Conservation (phyloP, 2,797 vertebrate genomes). For the Alfaro cultratus region DNA sequence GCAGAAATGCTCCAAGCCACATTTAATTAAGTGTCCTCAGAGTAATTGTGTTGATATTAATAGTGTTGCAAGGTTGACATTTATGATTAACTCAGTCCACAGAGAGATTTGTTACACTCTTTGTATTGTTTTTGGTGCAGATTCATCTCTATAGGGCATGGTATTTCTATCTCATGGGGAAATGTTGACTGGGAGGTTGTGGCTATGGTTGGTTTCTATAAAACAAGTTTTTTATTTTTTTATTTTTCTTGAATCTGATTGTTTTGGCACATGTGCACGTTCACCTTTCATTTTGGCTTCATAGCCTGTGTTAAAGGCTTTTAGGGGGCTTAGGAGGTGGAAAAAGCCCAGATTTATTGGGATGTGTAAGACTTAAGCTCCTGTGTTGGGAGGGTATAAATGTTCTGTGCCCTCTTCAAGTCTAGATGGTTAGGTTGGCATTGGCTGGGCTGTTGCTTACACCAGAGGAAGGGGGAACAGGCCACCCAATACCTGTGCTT, state of each 20-base stretch:
- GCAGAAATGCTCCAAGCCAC: constrained; percentile 47
- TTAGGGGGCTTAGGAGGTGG: not conserved
- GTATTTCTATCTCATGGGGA: constrained; percentile 20
- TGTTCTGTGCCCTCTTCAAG: constrained; percentile 49
- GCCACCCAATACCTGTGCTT: constrained; percentile 71
- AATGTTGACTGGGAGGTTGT: constrained; percentile 41
- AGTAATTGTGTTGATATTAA: constrained; percentile 61
- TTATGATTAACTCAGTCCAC: constrained; percentile 41
- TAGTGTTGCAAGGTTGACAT: constrained; percentile 55
- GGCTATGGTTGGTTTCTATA: constrained; percentile 20
- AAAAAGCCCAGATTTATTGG: constrained; percentile 34
- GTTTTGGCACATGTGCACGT: constrained; percentile 26
- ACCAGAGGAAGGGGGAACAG: constrained; percentile 37
- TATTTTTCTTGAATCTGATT: constrained; percentile 4
- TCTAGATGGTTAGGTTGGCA: constrained; percentile 69
- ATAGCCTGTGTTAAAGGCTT: constrained; percentile 2
- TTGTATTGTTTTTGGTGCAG: constrained; percentile 50
- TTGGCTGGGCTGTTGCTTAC: constrained; percentile 55
- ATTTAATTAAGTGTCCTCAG: constrained; percentile 55
- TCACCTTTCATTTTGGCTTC: constrained; percentile 28
- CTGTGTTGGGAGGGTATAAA: constrained; percentile 15
- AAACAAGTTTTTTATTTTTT: constrained; percentile 10
- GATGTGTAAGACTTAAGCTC: constrained; percentile 21
- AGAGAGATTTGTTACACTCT: constrained; percentile 52
- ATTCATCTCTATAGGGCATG: constrained; percentile 26